Conservation (phyloP, 2,888 invertebrate genomes). For the Erebia aethiops region DNA sequence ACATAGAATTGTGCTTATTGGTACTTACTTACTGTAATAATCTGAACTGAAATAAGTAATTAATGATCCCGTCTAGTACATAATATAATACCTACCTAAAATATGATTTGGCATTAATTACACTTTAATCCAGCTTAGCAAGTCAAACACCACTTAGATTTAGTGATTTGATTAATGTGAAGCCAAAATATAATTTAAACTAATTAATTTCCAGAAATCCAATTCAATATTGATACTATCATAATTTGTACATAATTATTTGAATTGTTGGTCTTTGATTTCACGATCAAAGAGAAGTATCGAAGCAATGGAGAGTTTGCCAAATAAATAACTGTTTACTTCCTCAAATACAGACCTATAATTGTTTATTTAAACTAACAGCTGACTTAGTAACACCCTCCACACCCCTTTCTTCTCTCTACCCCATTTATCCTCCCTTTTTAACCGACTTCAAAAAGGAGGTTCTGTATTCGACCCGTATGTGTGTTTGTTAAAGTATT, state of each 20-base stretch:
- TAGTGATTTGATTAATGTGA: no score
- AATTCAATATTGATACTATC: slow-evolving; percentile 2
- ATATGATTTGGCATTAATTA: no score
- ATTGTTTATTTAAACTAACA: background rate
- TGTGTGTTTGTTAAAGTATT: no score
- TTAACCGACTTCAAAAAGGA: no score
- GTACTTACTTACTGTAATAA: no score
- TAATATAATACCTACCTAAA: no score
- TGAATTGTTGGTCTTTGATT: background rate
- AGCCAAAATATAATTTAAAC: background rate
- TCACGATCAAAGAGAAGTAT: background rate
- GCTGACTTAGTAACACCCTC: background rate
- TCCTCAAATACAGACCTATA: background rate
- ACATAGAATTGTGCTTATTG: no score
- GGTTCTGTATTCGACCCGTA: no score
- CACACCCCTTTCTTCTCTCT: background rate
- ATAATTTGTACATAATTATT: background rate
- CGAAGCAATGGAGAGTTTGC: background rate
- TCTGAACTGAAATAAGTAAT: no score
- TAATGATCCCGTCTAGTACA: no score
- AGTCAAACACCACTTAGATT: no score
- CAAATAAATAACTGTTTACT: slow-evolving; percentile 4
- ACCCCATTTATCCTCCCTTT: background rate
- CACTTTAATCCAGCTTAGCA: no score
- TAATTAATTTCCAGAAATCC: background rate